Evolutionary conservation across 2,888 invertebrate species (phyloP).

Genomic region (Omphaloscelis lunosa): DNA sequence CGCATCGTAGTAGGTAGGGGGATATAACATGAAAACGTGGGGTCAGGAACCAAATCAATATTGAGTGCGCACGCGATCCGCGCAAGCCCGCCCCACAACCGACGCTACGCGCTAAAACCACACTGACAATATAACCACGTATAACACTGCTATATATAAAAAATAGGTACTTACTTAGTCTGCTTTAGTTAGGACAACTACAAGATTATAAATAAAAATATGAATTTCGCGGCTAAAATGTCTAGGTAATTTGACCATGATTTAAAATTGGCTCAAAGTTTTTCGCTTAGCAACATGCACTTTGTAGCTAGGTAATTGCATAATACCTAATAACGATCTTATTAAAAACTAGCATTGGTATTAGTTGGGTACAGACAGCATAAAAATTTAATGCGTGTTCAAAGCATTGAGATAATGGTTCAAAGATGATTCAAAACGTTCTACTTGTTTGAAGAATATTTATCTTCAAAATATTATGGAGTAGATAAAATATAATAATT

Average conservation of each 20-base stretch:
- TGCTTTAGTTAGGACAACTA: background rate
- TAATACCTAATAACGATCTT: background rate
- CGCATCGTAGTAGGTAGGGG: conserved; percentile 65
- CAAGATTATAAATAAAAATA: background rate
- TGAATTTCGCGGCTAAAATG: conserved; percentile 3
- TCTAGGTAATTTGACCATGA: no score
- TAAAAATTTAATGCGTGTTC: background rate
- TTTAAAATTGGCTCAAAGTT: background rate
- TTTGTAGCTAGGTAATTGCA: background rate
- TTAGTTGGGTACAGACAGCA: background rate
- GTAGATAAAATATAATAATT: background rate
- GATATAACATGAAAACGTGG: conserved; percentile 70
- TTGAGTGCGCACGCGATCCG: conserved; percentile 85
- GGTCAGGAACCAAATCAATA: conserved; percentile 81
- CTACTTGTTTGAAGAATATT: background rate
- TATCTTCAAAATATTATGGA: background rate
- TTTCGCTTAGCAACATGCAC: background rate
- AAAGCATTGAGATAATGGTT: background rate
- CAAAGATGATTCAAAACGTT: background rate
- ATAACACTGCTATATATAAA: conserved; percentile 19
- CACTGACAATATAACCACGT: conserved; percentile 29
- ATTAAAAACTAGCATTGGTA: background rate
- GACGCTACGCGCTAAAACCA: conserved; percentile 30
- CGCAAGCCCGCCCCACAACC: conserved; percentile 69
- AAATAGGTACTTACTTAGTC: background rate